phyloP scores from a whole-genome alignment of 2,888 invertebrate species.

The Orthosia cruda region DNA sequence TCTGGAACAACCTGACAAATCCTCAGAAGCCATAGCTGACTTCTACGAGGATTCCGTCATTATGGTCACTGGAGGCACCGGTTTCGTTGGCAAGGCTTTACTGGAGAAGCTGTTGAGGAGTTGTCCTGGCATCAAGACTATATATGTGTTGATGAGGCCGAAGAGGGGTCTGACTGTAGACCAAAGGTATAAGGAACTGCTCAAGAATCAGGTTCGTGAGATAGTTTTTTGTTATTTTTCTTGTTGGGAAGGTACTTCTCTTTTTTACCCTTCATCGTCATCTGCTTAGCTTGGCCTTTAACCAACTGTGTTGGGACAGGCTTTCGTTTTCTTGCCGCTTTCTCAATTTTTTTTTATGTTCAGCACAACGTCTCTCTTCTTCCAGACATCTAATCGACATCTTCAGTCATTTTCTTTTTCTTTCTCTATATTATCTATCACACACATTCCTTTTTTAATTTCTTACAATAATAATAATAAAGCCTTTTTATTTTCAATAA shows the following conservation, averaged over 20 bases:
- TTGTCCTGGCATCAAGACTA: conserved; percentile 94
- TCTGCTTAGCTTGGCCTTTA: too few species aligned
- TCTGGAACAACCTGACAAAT: conserved; percentile 67
- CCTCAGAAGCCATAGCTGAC: conserved; percentile 82
- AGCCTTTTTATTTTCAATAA: too few species aligned
- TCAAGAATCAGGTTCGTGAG: conserved; percentile 93
- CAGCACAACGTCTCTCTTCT: too few species aligned
- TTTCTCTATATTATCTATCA: too few species aligned
- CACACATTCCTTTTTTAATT: too few species aligned
- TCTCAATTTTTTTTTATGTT: too few species aligned
- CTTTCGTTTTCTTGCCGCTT: too few species aligned
- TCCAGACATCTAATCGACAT: too few species aligned
- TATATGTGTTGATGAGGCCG: conserved; percentile 96
- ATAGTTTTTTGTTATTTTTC: neutral
- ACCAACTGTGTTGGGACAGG: too few species aligned
- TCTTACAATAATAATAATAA: too few species aligned
- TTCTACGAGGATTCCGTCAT: conserved; percentile 91
- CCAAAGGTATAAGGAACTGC: conserved; percentile 94
- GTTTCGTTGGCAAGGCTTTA: conserved; percentile 98
- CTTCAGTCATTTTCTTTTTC: too few species aligned
- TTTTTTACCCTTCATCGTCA: too few species aligned
- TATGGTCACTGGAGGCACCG: conserved; percentile 92
- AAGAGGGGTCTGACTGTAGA: conserved; percentile 94
- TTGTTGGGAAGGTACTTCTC: conserved; percentile 1
- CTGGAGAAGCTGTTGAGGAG: conserved; percentile 98